These are phyloP conservation scores for Ectemnius lituratus DNA, from an alignment of 2,888 invertebrate genomes.

Conservation along the genomic window DNA sequence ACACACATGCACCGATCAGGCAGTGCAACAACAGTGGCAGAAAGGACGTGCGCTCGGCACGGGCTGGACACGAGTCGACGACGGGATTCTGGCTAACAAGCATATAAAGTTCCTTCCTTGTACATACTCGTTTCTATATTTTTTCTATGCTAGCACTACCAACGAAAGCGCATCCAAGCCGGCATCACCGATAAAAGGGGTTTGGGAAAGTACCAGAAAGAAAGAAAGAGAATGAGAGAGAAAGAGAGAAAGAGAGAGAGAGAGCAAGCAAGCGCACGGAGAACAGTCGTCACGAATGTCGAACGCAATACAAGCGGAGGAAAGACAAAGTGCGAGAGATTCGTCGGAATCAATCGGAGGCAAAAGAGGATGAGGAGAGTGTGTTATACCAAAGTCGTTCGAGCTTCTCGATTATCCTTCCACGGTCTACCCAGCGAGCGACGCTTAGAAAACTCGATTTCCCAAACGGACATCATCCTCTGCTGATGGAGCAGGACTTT, in stretches of 20 bases:
- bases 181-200: constrained; percentile 5
- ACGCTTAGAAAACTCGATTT: constrained; percentile 37
- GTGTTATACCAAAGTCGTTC: constrained; percentile 46
- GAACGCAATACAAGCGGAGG: constrained; percentile 12
- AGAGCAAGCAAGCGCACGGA: constrained; percentile 9
- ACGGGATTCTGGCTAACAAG: constrained; percentile 47
- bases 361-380: constrained; percentile 9
- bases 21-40: constrained; percentile 8
- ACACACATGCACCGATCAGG: too few species aligned
- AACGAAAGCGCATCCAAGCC: constrained; percentile 41
- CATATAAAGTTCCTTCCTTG: constrained; percentile 59
- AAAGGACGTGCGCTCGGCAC: not conserved
- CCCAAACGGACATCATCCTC: not conserved
- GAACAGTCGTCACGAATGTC: constrained; percentile 1
- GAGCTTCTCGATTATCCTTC: constrained; percentile 55
- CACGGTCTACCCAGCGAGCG: constrained; percentile 44
- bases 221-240: not conserved
- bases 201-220: constrained; percentile 3
- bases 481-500: constrained; percentile 35
- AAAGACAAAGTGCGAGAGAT: constrained; percentile 23
- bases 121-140: constrained; percentile 63
- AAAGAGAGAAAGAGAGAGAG: not conserved
- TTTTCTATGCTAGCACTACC: constrained; percentile 59
- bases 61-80: constrained; percentile 30
- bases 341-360: constrained; percentile 37